phyloP scores from a whole-genome alignment of 2,113 vertebrate species.

The Atrichornis clamosus region DNA sequence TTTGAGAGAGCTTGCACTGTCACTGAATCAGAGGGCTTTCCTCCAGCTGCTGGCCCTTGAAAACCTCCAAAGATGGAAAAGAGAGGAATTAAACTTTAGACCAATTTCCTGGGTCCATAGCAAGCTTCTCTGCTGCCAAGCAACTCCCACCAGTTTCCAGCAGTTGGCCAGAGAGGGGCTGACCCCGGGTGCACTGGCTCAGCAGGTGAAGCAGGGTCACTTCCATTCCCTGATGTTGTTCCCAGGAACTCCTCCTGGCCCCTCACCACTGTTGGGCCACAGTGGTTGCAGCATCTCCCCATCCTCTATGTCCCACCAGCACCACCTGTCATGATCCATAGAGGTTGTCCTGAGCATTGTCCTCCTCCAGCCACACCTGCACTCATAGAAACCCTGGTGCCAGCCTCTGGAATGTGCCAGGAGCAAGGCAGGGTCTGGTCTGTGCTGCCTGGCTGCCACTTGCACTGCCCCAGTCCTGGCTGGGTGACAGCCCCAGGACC shows the following conservation, averaged over 20 bases:
- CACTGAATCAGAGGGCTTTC: not conserved
- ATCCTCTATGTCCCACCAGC: too few relatives aligned
- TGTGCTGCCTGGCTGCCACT: accelerated
- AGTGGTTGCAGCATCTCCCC: not conserved
- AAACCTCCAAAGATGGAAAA: not conserved
- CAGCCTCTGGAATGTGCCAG: not conserved
- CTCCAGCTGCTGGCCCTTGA: not conserved
- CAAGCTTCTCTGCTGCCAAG: not conserved
- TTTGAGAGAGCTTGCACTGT: not conserved
- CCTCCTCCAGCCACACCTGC: not conserved
- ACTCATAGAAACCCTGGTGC: accelerated
- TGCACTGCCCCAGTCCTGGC: not conserved
- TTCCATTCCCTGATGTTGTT: not conserved
- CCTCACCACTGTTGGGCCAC: accelerated
- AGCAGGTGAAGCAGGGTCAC: not conserved
- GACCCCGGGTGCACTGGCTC: accelerated
- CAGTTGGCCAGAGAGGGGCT: accelerated
- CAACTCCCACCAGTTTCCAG: not conserved
- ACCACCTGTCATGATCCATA: accelerated
- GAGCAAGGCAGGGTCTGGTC: not conserved
- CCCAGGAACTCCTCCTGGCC: not conserved
- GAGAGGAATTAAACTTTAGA: accelerated
- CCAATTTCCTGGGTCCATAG: not conserved
- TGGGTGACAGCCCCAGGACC: not conserved
- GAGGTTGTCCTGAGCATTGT: accelerated